Percentiles rank a stretch among this genome's conserved stretches.
Conservation (phyloP, 2,888 invertebrate species). For the Ennomos quercinarius region DNA sequence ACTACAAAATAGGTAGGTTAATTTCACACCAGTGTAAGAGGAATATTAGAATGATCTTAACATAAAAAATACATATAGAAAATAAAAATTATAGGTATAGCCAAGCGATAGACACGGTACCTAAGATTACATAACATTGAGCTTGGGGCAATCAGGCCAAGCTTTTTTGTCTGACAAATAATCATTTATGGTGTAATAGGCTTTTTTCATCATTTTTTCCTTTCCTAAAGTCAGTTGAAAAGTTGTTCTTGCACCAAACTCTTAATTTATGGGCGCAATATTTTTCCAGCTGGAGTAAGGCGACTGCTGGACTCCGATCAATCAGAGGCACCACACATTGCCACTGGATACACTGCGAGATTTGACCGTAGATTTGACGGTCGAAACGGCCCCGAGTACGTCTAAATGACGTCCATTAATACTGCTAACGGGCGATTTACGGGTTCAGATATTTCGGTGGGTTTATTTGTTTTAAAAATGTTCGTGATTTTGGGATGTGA, state of each 20-base stretch:
- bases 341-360: slow-evolving; percentile 31
- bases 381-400: slow-evolving; percentile 31
- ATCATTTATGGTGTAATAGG: too few species aligned
- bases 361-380: slow-evolving; percentile 37
- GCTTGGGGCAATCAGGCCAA: too few species aligned
- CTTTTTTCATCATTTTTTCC: too few species aligned
- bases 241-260: slow-evolving; percentile 43
- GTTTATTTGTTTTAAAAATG: slow-evolving; percentile 28
- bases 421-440: slow-evolving; percentile 24
- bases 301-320: slow-evolving; percentile 58
- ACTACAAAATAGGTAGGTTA: too few species aligned
- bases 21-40: too few species aligned
- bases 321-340: slow-evolving; percentile 53
- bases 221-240: too few species aligned
- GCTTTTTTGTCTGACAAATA: too few species aligned
- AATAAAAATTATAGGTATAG: too few species aligned
- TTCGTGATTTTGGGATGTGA: slow-evolving; percentile 3
- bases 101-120: too few species aligned
- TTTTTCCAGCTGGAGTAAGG: slow-evolving; percentile 62
- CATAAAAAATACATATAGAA: too few species aligned
- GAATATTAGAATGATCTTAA: too few species aligned
- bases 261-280: slow-evolving; percentile 65
- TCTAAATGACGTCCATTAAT: slow-evolving; percentile 38
- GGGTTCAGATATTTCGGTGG: slow-evolving; percentile 26
- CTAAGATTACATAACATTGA: too few species aligned